Percentiles rank a stretch among this genome's conserved stretches.
These are phyloP conservation scores for Imbricaverruca yamaguchii DNA, from an alignment of 2,888 invertebrate species.

Conservation along the genomic window DNA sequence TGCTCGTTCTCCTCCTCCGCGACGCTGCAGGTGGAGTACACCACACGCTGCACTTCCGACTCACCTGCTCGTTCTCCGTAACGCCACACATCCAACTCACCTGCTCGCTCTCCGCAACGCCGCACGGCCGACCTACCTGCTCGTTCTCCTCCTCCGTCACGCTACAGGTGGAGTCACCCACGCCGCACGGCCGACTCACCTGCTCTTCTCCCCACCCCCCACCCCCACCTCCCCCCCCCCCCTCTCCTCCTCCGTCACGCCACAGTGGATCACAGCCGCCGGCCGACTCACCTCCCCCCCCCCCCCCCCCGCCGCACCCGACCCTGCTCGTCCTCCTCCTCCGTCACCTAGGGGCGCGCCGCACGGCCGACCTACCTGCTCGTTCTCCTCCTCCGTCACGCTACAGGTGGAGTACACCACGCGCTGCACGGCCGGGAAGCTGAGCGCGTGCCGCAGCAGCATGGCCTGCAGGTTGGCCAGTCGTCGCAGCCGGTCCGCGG, in stretches of 20 bases:
- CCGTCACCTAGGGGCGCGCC: no score
- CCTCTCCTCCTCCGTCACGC: no score
- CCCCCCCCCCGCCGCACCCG: constrained; percentile 35
- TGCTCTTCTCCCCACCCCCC: constrained; percentile 61
- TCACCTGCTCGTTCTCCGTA: no score
- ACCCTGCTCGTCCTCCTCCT: no score
- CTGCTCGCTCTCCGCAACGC: no score
- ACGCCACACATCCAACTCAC: no score
- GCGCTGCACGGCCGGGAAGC: constrained; percentile 71
- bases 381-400: constrained; percentile 80
- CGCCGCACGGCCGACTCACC: constrained; percentile 36
- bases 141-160: constrained; percentile 86
- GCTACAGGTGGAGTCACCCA: constrained; percentile 95
- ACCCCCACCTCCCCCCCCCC: no score
- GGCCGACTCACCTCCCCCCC: constrained; percentile 53
- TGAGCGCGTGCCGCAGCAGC: constrained; percentile 77
- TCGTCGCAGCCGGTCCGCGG: constrained; percentile 35
- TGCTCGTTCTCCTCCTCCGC: constrained; percentile 86
- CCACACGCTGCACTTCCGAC: constrained; percentile 74
- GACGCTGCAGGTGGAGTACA: constrained; percentile 94
- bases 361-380: no score
- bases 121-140: no score
- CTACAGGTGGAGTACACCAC: constrained; percentile 98
- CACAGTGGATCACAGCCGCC: no score
- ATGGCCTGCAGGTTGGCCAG: constrained; percentile 60